These are phyloP conservation scores for Acutogordius australiensis DNA, from an alignment of 2,888 invertebrate species.

Conservation along the genomic window DNA sequence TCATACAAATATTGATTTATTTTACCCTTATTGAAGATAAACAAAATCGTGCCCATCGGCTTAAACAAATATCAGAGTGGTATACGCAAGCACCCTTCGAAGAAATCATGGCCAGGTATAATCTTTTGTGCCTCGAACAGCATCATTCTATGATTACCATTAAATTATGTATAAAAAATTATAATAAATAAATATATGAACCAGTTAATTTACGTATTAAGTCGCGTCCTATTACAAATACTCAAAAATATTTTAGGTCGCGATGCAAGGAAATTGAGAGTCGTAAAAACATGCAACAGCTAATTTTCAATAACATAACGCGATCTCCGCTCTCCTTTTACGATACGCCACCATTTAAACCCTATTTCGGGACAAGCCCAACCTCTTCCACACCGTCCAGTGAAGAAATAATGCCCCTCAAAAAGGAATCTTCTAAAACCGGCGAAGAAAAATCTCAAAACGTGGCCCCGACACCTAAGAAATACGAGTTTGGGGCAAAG, in stretches of 20 bases:
- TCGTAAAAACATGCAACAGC: background rate
- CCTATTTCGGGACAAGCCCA: background rate
- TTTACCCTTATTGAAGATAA: background rate
- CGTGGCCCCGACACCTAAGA: too few species aligned
- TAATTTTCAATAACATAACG: conserved; percentile 3
- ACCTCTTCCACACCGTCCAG: background rate
- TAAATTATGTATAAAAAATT: too few species aligned
- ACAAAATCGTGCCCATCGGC: background rate
- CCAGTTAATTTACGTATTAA: too few species aligned
- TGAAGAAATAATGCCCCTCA: background rate
- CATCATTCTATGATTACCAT: background rate
- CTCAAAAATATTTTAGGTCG: conserved; percentile 1
- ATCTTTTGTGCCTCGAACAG: background rate
- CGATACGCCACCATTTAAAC: background rate
- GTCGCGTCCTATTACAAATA: too few species aligned
- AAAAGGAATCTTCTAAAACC: background rate
- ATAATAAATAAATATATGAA: too few species aligned
- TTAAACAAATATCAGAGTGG: background rate
- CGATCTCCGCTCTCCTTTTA: background rate
- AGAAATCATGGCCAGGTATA: background rate
- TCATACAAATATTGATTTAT: too few species aligned
- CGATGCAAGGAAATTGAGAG: background rate
- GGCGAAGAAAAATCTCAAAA: background rate
- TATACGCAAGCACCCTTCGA: background rate
- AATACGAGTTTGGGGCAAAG: too few species aligned